Conservation (phyloP, 2,888 invertebrate species). For the Pristionchus entomophagus region DNA sequence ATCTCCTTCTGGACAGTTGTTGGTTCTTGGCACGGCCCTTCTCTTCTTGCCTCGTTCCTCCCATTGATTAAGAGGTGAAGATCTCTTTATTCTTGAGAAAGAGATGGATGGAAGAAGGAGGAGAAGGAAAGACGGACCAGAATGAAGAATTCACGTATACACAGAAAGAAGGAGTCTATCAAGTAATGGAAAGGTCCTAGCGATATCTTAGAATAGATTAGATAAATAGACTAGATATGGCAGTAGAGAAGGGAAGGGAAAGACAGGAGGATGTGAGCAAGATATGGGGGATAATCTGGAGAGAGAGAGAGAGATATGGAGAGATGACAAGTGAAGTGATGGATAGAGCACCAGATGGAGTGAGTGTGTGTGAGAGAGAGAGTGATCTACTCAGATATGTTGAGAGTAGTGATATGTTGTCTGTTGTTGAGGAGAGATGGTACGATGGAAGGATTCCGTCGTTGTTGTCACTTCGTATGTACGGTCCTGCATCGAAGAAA, state of each 20-base stretch:
- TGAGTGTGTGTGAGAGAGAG: neutral
- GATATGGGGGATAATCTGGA: neutral
- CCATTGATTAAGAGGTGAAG: conserved; percentile 5
- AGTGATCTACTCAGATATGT: conserved; percentile 42
- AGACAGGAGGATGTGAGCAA: conserved; percentile 20
- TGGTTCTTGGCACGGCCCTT: conserved; percentile 35
- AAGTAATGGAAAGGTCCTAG: neutral
- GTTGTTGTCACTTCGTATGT: conserved; percentile 75
- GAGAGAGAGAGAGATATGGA: conserved; percentile 36
- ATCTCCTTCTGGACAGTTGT: conserved; percentile 40
- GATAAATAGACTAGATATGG: conserved; percentile 34
- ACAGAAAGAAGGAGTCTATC: conserved; percentile 15
- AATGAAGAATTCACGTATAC: conserved; percentile 42
- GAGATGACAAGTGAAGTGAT: too few relatives aligned
- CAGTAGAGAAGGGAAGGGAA: neutral
- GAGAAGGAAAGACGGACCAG: conserved; percentile 14
- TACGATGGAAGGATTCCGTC: conserved; percentile 75
- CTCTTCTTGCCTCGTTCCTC: conserved; percentile 20
- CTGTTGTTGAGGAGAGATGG: conserved; percentile 68
- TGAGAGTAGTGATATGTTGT: conserved; percentile 48
- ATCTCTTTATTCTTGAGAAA: conserved; percentile 15
- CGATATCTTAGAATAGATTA: conserved; percentile 34
- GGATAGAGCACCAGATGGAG: too few relatives aligned
- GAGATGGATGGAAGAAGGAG: neutral
- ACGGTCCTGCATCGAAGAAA: conserved; percentile 55